Conservation (phyloP, 2,797 vertebrate species). For the Salmo trutta region DNA sequence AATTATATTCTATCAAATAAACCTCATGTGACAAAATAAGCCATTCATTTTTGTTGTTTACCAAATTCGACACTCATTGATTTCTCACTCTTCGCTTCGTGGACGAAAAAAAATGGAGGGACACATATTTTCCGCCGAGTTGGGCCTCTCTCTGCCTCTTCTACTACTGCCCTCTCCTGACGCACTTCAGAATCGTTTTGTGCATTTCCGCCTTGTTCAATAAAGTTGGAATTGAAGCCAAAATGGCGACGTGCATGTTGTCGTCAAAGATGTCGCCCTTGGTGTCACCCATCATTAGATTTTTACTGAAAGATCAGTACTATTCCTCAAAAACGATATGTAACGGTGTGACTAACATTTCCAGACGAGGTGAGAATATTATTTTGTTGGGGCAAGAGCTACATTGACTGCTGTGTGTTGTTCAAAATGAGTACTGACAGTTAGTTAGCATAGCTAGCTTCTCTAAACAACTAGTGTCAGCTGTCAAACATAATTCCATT, state of each 20-base stretch:
- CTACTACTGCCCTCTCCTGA: constrained; percentile 34
- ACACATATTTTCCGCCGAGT: too few species aligned
- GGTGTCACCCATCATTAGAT: constrained; percentile 53
- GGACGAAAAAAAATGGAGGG: too few species aligned
- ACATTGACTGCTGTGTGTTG: neutral
- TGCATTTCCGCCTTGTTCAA: constrained; percentile 33
- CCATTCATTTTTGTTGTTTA: too few species aligned
- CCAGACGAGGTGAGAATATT: constrained; percentile 64
- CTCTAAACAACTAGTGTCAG: neutral
- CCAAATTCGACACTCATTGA: too few species aligned
- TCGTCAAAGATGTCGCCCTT: constrained; percentile 68
- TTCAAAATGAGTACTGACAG: neutral
- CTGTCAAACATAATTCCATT: neutral
- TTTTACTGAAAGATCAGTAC: constrained; percentile 46
- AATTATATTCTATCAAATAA: too few species aligned
- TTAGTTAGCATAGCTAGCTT: neutral
- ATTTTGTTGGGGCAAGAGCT: constrained; percentile 35
- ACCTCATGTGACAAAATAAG: too few species aligned
- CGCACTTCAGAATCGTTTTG: neutral
- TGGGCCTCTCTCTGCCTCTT: neutral
- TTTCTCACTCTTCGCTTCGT: too few species aligned
- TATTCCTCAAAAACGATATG: constrained; percentile 33
- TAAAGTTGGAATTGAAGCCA: constrained; percentile 73
- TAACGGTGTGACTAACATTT: constrained; percentile 33
- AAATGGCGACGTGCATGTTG: constrained; percentile 84